Evolutionary conservation across 1,140 invertebrate species (phyloP), one percentile per base, ranked within the genome.

Genomic region (Adelges cooleyi): DNA sequence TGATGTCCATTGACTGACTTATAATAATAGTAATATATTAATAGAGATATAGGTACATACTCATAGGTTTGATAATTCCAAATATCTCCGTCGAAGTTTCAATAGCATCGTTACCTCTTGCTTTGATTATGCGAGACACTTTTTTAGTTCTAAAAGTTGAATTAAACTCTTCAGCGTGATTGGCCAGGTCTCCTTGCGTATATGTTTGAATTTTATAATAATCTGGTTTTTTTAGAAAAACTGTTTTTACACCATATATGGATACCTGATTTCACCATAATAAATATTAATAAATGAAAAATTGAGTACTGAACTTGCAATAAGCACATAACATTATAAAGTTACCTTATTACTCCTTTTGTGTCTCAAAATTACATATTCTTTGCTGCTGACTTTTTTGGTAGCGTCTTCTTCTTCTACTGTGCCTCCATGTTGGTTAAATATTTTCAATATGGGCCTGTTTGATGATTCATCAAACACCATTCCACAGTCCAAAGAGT

Each of bases 361-460:
- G 29, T 62, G 44, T 20, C 56, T 44, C 17, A 62, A 62, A 46
- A 62, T 8, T 33, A 62, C 20, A 15, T 48, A 62, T 20, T 62
- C 29, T 48, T 62, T 62, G 27, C 15, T 25, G 9, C 0, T 15
- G 2, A 46, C 56, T 3, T 20, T 62, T 33, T 25, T 62, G 15
- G 17, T 18, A 20, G 17, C 5, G 46, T 62, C 56, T 48, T 62
- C 56, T 62, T 48, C 56, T 48, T 62, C 56, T 1, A 62, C 42
- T 20, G 25, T 62, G 4, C 40, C 56, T 3, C 56, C 56, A 9
- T 62, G 4, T 13, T 48, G 25, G 10, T 48, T 33, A 8, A 48
- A 62, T 62, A 62, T 62, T 62, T 62, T 62, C 44, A 62, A 33
- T 18, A 25, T 15, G 22, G 56, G 56, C 33, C 25, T 62, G n/a